Conservation (phyloP, 2,797 vertebrate species). For the Myotis pilosus region DNA sequence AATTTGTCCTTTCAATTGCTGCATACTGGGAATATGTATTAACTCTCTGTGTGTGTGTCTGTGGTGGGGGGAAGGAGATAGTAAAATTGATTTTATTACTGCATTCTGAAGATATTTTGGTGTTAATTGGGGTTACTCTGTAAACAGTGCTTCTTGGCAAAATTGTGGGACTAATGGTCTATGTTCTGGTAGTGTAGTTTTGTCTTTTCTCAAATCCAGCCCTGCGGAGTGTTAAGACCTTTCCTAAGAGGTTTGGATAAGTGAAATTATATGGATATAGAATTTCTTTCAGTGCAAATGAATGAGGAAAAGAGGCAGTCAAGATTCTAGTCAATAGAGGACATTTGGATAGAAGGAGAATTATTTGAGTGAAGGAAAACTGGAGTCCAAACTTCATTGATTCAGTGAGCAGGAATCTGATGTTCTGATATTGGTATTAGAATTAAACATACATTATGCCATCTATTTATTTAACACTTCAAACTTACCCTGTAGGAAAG, state of each 20-base stretch:
- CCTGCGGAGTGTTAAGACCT: neutral
- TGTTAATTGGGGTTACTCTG: neutral
- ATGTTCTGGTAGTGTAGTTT: neutral
- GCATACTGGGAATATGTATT: neutral
- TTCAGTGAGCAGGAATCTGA: neutral
- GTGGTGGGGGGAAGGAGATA: neutral
- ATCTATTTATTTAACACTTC: neutral
- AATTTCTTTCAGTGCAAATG: neutral
- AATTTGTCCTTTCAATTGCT: neutral
- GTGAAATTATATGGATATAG: neutral
- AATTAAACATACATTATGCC: neutral
- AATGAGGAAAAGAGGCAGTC: neutral
- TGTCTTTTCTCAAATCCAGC: neutral
- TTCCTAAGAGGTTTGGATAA: neutral
- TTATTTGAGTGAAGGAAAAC: neutral
- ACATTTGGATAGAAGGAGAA: neutral
- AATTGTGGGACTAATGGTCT: neutral
- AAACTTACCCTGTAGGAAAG: neutral
- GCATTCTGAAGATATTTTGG: constrained; percentile 5
- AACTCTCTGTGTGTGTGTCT: neutral
- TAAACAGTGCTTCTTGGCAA: neutral
- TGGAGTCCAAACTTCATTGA: neutral
- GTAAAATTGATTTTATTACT: constrained; percentile 3
- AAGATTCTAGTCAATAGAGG: neutral
- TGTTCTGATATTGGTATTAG: neutral